A percentile compares a stretch with the other conserved stretches of the same genome.
Evolutionary conservation across 2,888 invertebrate genomes (phyloP).

Genomic region (Elmis aenea): DNA sequence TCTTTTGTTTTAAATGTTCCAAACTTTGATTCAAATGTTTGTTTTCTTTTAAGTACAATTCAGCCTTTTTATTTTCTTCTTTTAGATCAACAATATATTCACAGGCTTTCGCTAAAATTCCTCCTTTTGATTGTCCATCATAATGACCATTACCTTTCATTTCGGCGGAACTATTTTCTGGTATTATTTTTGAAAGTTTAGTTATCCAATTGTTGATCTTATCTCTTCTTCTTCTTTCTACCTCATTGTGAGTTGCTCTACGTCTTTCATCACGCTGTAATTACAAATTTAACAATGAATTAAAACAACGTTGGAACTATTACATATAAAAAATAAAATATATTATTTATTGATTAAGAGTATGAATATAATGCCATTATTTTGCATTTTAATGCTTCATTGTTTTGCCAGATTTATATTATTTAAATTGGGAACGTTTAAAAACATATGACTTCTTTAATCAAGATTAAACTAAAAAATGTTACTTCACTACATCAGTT

Average conservation of each 20-base stretch:
- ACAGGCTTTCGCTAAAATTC: slow-evolving; percentile 91
- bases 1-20: slow-evolving; percentile 65
- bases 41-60: slow-evolving; percentile 58
- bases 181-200: slow-evolving; percentile 85
- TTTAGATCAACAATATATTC: slow-evolving; percentile 87
- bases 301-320: no score
- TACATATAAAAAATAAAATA: no score
- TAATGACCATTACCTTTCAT: slow-evolving; percentile 61
- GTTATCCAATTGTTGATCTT: slow-evolving; percentile 98
- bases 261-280: slow-evolving; percentile 78
- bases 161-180: slow-evolving; percentile 53
- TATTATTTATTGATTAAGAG: no score
- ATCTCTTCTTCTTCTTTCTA: slow-evolving; percentile 86
- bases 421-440: no score
- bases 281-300: slow-evolving; percentile 13
- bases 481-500: background rate
- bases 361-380: no score
- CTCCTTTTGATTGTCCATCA: slow-evolving; percentile 82
- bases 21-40: slow-evolving; percentile 68
- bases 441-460: no score
- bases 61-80: slow-evolving; percentile 68
- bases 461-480: no score
- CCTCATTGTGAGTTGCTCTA: slow-evolving; percentile 92
- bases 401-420: no score
- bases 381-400: no score